Evolutionary conservation across 2,113 vertebrate genomes (phyloP).

Genomic region (Nipponia nippon): DNA sequence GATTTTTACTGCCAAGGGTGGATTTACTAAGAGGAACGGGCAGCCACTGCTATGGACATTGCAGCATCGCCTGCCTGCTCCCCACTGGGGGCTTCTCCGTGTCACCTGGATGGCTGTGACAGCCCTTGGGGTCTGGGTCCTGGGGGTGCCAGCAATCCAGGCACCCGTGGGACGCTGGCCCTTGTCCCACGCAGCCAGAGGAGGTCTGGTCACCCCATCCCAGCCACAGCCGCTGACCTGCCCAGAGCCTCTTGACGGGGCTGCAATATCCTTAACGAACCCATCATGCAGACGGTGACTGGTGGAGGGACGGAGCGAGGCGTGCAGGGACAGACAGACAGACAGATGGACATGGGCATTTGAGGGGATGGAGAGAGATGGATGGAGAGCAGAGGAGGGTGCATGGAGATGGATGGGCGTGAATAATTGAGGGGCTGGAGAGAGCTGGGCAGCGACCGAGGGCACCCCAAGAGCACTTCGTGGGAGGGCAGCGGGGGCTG

Average conservation of each 20-base stretch:
- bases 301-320: neutral
- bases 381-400: neutral
- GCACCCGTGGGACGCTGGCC: accelerated
- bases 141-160: neutral
- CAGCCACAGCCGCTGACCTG: neutral
- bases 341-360: accelerated
- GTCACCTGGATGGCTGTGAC: neutral
- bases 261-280: accelerated
- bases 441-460: neutral
- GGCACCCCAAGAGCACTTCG: neutral
- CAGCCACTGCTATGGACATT: accelerated
- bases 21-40: neutral
- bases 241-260: accelerated
- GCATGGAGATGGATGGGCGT: accelerated
- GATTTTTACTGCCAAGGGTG: neutral
- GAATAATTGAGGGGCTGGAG: neutral
- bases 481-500: neutral
- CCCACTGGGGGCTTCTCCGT: neutral
- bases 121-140: too few relatives aligned
- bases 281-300: accelerated
- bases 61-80: neutral
- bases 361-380: neutral
- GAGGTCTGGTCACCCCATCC: neutral
- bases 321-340: neutral
- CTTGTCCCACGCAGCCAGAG: neutral